These are phyloP conservation scores for Brachyptera putata DNA, from an alignment of 2,888 invertebrate genomes.

Conservation along the genomic window DNA sequence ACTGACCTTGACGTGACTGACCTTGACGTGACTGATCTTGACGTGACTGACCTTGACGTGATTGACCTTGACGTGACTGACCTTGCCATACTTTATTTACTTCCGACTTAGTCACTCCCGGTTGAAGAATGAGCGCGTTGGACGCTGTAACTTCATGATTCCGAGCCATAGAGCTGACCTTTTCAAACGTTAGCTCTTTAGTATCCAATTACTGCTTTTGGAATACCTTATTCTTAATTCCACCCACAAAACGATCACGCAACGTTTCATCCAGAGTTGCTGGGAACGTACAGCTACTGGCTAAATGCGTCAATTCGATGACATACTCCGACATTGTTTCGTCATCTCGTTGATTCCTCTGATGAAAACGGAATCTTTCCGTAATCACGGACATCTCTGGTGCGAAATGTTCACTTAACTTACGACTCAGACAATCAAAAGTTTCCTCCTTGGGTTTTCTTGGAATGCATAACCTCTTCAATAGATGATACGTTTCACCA, in stretches of 20 bases:
- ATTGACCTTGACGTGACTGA: no score
- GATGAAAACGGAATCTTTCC: conserved; percentile 37
- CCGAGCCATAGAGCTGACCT: conserved; percentile 29
- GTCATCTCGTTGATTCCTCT: conserved; percentile 31
- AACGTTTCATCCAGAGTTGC: conserved; percentile 35
- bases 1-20: no score
- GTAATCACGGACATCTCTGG: conserved; percentile 36
- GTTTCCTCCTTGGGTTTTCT: no score
- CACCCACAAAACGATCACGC: conserved; percentile 35
- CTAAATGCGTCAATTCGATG: conserved; percentile 34
- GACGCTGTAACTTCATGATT: conserved; percentile 27
- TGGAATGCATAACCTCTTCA: no score
- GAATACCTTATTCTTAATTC: conserved; percentile 32
- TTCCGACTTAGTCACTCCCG: no score
- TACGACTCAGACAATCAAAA: no score
- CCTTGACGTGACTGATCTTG: no score
- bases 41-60: no score
- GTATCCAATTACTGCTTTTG: conserved; percentile 34
- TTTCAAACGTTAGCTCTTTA: conserved; percentile 30
- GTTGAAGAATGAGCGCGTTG: conserved; percentile 19
- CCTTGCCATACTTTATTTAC: no score
- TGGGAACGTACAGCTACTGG: conserved; percentile 36
- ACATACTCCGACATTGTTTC: conserved; percentile 33
- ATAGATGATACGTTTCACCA: no score
- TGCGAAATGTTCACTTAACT: no score